Base-by-base conservation (phyloP, 2,113 vertebrate species). In the Epinephelus lanceolatus region DNA sequence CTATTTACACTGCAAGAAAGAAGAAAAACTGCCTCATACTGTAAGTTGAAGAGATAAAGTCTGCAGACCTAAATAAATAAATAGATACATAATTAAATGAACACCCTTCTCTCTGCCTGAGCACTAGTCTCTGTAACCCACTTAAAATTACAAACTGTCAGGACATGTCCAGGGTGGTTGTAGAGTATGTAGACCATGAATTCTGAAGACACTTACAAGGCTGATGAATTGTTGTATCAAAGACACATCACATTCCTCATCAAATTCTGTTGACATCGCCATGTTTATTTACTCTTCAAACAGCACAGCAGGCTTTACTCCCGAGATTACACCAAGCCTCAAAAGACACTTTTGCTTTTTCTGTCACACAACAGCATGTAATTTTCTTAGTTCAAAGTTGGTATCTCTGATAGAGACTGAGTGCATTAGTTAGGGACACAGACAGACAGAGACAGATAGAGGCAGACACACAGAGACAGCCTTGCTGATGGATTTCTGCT, bases 261-360 rank as follows among this genome's bases (percentile, higher is more conserved):
- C 71, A 79, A 56, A 18, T 80, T 89, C 61, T 40, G 53, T 30
- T 83, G 79, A 85, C 72, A 68, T 56, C 55, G 21, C 80, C 74
- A 60, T 82, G 86, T 92, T 92, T 90, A 86, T 81, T 86, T 80
- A 90, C 73, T 86, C 85, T 86, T 92, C 78, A 90, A 86, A 83
- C 56, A 47, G 42, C 62, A 51, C 59, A 59, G 68, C 60, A 1
- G 72, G 65, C 25, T 75, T 76, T 40, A 68, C 76, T 81, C 51
- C 21, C 45, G 89, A 85, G 80, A 87, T 81, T 84, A 74, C 59
- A 80, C 0, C 7, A 62, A 47, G 70, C 63, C 61, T 72, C 65
- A 69, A 68, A 82, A 81, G 79, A 86, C 77, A 78, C 19, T 71
- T 75, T 63, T 80, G 76, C 60, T 71, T 75, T 63, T 80, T 78